phyloP scores from a whole-genome alignment of 2,113 vertebrate species.

The Malurus cyaneus region DNA sequence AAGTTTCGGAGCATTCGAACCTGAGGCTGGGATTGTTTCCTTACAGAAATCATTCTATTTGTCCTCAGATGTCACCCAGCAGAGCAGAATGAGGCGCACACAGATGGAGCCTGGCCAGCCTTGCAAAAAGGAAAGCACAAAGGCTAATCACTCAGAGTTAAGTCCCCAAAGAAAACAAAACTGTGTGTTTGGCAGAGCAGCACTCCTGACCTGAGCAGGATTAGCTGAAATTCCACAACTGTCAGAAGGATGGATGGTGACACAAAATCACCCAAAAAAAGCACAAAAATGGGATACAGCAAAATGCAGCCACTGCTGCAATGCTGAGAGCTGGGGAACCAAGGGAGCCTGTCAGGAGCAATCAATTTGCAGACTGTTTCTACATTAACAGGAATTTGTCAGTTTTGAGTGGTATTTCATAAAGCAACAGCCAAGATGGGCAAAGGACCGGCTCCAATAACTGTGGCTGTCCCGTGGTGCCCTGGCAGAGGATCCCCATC shows the following conservation, averaged over 20 bases:
- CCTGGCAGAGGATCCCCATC: background rate
- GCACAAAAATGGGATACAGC: background rate
- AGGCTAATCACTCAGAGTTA: background rate
- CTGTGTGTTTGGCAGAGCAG: background rate
- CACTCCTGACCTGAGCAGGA: background rate
- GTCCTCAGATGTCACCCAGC: background rate
- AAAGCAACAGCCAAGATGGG: background rate
- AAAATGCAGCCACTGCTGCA: background rate
- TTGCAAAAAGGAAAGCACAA: background rate
- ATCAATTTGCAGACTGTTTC: background rate
- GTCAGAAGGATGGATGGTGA: background rate
- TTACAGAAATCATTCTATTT: background rate
- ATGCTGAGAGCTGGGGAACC: background rate
- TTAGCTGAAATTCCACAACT: background rate
- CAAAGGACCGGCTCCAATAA: background rate
- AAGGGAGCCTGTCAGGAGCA: rapidly evolving
- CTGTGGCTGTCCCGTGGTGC: background rate
- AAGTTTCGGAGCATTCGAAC: background rate
- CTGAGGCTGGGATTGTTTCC: background rate
- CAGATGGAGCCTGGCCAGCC: background rate
- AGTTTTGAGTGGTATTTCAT: background rate
- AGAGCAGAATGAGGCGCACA: background rate
- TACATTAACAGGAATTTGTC: background rate
- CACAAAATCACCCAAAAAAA: background rate
- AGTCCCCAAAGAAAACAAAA: background rate